Conservation (phyloP, 2,888 invertebrate genomes). For the Biston betularia region DNA sequence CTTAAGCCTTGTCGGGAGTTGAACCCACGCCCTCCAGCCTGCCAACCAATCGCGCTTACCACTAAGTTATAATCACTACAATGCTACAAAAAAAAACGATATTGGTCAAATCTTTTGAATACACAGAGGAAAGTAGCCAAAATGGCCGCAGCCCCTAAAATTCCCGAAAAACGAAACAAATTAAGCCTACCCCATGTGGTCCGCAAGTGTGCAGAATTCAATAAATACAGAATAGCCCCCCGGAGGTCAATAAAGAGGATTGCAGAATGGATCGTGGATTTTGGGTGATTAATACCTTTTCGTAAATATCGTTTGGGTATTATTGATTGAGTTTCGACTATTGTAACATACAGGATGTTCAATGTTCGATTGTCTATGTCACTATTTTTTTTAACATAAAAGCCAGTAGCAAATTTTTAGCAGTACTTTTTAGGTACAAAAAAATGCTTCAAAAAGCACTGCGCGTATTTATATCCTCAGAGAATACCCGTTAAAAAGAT, state of each 20-base stretch:
- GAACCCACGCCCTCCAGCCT: no score
- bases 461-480: neutral
- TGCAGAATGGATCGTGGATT: conserved; percentile 58
- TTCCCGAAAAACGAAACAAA: conserved; percentile 32
- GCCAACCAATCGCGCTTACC: no score
- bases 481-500: neutral
- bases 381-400: neutral
- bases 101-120: no score
- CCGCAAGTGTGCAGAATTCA: conserved; percentile 41
- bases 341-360: conserved; percentile 30
- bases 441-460: neutral
- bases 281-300: conserved; percentile 63
- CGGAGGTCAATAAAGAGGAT: conserved; percentile 65
- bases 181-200: conserved; percentile 42
- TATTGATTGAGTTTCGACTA: conserved; percentile 40
- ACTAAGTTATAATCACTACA: no score
- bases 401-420: no score
- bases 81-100: no score
- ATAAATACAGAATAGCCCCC: conserved; percentile 62
- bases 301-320: conserved; percentile 52
- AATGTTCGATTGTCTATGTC: neutral
- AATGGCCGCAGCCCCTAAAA: conserved; percentile 33
- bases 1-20: no score
- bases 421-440: no score
- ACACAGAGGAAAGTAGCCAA: conserved; percentile 8